These are phyloP conservation scores for Eremobia ochroleuca DNA, from an alignment of 2,888 invertebrate genomes.

Conservation along the genomic window DNA sequence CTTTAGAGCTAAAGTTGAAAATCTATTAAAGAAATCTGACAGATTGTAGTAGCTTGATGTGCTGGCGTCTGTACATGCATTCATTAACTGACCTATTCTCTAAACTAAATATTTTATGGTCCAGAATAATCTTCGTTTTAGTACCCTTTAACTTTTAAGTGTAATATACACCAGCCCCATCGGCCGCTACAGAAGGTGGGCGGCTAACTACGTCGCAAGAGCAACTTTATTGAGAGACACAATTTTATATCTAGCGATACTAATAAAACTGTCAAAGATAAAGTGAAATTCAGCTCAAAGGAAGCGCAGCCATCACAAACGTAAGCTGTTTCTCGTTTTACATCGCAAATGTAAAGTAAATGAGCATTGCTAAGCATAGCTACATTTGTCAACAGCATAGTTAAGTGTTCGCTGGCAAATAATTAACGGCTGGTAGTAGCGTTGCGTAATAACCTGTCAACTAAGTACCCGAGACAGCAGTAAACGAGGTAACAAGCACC, in stretches of 20 bases:
- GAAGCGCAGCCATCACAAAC: conserved; percentile 23
- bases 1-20: too few relatives aligned
- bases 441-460: conserved; percentile 65
- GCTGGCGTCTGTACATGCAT: too few relatives aligned
- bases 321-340: conserved; percentile 58
- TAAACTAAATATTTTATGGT: conserved; percentile 31
- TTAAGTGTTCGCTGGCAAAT: conserved; percentile 67
- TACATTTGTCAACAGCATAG: conserved; percentile 76
- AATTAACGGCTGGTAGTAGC: conserved; percentile 63
- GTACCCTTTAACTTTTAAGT: conserved; percentile 38
- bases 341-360: conserved; percentile 69
- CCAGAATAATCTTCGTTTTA: conserved; percentile 40
- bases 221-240: conserved; percentile 29
- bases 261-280: conserved; percentile 33
- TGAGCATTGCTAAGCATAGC: conserved; percentile 66
- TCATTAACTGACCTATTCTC: conserved; percentile 20
- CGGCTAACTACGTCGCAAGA: conserved; percentile 31
- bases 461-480: conserved; percentile 56
- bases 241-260: conserved; percentile 34
- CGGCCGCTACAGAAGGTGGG: conserved; percentile 35
- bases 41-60: too few relatives aligned
- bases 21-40: too few relatives aligned
- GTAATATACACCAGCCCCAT: conserved; percentile 31
- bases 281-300: conserved; percentile 20
- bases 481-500: conserved; percentile 56